phyloP scores from a whole-genome alignment of 2,797 vertebrate species.

The Neomorphus geoffroyi region DNA sequence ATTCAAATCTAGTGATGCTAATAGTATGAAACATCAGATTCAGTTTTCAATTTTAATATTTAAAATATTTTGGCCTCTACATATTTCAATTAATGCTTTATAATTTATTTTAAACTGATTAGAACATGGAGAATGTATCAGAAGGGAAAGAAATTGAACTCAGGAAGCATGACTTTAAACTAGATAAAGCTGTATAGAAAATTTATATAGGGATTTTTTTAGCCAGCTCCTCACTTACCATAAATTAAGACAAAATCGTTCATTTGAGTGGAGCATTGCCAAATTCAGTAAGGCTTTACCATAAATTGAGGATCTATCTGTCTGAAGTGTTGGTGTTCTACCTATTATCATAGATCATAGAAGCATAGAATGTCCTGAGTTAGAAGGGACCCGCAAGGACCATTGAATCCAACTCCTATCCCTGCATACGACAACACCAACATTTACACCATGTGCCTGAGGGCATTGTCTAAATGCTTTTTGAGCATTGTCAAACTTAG shows the following conservation, averaged over 20 bases:
- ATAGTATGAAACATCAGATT: not conserved
- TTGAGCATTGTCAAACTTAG: no score
- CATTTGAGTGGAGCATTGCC: not conserved
- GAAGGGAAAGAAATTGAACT: not conserved
- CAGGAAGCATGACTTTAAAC: not conserved
- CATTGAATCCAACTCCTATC: no score
- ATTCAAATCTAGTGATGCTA: not conserved
- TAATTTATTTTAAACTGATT: not conserved
- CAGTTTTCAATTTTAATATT: not conserved
- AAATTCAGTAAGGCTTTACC: not conserved
- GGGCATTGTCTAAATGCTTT: no score
- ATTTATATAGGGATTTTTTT: not conserved
- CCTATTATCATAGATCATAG: not conserved
- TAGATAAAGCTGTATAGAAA: not conserved
- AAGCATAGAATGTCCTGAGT: no score
- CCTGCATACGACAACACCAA: no score
- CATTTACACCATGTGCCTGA: no score
- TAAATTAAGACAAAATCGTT: not conserved
- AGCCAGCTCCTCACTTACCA: constrained; percentile 14
- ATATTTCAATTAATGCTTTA: not conserved
- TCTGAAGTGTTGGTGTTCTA: not conserved
- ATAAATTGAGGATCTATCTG: not conserved
- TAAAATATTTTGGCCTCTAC: not conserved
- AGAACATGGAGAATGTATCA: not conserved
- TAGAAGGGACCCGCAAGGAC: no score